Base-by-base conservation (phyloP, 1,140 invertebrate genomes). In the Rhagoletis pomonella region DNA sequence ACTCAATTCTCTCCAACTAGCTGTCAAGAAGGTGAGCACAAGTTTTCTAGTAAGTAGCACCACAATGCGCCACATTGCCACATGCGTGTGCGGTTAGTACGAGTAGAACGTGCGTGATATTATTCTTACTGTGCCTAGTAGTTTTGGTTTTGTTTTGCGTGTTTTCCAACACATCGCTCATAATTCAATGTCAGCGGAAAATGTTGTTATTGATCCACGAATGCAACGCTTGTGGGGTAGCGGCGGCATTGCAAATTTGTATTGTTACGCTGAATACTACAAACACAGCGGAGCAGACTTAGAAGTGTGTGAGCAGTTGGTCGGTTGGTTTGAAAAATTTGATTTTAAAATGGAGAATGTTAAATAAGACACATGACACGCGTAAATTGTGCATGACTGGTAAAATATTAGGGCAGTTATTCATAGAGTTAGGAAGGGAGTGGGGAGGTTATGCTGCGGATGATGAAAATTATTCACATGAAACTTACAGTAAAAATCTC, bases 121-220 rank as follows among this genome's bases (percentile, higher is more conserved):
- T 55, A 55, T 55, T 50, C 44, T 73, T 73, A 73, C 47, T 47
- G 29, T 81, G 47, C 47, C 10, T 19, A 29, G 9, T 19, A 81
- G 19, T 50, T 6, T 55, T 81, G 0, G 50, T 81, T n/a, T 19
- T 29, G 29, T 29, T 29, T 19, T 1, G n/a, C 55, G 29, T 29
- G 50, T 29, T 81, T 81, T 55, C 44, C 47, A n/a, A 55, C 73
- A 81, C 73, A 58, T 81, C 73, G 73, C 73, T 81, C 73, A 81
- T 81, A 81, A 81, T 81, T 81, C 73, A 81, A 81, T 81, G 73
- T 81, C 73, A 81, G 73, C 73, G 73, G 29, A 81, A 81, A 81
- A 81, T 73, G 69, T 73, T 67, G 64, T 9, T 12, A 29, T 73
- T 50, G 44, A 10, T 17, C 29, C 2, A 17, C 29, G 29, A 29